Base-by-base conservation (phyloP, 2,113 vertebrate genomes). In the Sphaerodactylus townsendi region DNA sequence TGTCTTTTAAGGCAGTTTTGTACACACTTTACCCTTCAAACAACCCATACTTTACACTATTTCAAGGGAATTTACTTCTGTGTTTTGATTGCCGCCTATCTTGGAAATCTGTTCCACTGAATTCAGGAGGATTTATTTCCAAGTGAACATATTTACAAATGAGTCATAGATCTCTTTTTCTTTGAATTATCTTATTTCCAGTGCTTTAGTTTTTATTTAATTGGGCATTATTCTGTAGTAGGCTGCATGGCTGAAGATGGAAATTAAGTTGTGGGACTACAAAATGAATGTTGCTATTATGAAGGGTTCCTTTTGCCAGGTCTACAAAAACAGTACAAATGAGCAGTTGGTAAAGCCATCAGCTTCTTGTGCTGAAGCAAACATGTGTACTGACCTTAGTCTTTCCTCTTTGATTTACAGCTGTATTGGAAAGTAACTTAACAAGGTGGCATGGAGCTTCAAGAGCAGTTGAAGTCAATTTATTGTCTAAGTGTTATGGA, bases 321-420 rank as follows among this genome's bases (percentile, higher is more conserved):
- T 85, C 77, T 85, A 59, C 87, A 89, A 92, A 93, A 93, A 81
- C 77, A 88, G 89, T 74, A 85, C 89, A 93, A 93, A 88, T 89
- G 93, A 96, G 86, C 96, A 96, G 93, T 95, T 96, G 95, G 94
- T 95, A 96, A 96, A 96, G 90, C 89, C 93, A 96, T 96, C 93
- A 96, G 76, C 25, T 83, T 79, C 86, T 84, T 85, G 80, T 85
- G 83, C 28, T 92, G 86, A 94, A 94, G 88, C 93, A 95, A 94
- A 92, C 92, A 93, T 85, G 84, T n/a, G 39, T 83, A 89, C 69
- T 0, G 35, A 95, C 91, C 87, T 88, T 88, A 83, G 85, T 70
- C 37, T 92, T 95, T 95, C 89, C 86, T 68, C 89, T 94, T 93
- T 95, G 94, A 96, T 96, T 96, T 95, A 96, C 78, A 86, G 66